These are phyloP conservation scores for Tinamus guttatus DNA, from an alignment of 2,113 vertebrate species.

Conservation along the genomic window DNA sequence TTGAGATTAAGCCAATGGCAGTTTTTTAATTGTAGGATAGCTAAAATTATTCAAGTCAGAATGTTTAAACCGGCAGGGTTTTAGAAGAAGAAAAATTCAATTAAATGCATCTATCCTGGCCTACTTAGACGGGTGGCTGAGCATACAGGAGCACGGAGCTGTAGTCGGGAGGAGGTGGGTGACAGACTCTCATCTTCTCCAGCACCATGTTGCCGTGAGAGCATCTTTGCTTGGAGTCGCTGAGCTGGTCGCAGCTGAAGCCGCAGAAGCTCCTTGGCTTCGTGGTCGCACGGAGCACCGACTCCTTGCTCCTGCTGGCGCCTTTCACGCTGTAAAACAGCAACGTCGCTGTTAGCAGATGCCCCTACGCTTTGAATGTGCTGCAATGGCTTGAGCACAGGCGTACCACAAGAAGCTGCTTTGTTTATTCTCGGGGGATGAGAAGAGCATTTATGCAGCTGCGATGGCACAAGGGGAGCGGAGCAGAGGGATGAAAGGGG, in stretches of 20 bases:
- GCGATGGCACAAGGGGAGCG: background rate
- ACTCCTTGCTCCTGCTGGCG: conserved; percentile 78
- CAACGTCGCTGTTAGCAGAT: background rate
- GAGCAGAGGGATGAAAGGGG: background rate
- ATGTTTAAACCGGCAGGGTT: background rate
- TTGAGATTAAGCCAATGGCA: background rate
- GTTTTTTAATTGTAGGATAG: background rate
- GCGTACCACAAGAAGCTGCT: background rate
- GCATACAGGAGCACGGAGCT: conserved; percentile 80
- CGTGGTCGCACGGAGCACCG: conserved; percentile 35
- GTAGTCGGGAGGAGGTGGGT: conserved; percentile 75
- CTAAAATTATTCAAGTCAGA: background rate
- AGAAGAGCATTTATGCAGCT: background rate
- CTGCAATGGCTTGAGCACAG: background rate
- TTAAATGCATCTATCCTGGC: background rate
- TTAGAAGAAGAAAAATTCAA: conserved; percentile 31
- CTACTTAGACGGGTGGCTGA: conserved; percentile 64
- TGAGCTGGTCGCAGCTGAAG: conserved; percentile 71
- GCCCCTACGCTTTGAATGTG: too few relatives aligned
- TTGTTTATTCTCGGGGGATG: background rate
- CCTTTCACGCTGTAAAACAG: conserved; percentile 68
- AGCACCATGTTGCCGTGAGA: background rate
- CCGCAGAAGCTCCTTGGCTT: conserved; percentile 64
- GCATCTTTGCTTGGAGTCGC: background rate
- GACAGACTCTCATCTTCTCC: conserved; percentile 55